A percentile compares a stretch with the other conserved stretches of the same genome.
phyloP scores from a whole-genome alignment of 2,888 invertebrate species.

The Chloroclystis v-ata region DNA sequence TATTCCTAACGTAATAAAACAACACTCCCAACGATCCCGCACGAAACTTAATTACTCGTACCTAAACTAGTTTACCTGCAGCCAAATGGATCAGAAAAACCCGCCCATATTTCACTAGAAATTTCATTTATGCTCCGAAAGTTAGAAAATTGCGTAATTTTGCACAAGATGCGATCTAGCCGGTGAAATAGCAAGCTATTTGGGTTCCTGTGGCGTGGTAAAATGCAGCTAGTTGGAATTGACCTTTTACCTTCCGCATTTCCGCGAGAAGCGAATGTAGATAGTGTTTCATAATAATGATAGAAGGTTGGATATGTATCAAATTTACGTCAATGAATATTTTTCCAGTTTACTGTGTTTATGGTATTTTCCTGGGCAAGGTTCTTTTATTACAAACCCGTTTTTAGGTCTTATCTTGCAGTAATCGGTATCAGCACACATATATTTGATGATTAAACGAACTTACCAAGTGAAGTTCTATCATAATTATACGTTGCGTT shows the following conservation, averaged over 20 bases:
- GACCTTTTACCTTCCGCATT: conserved; percentile 26
- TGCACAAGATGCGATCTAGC: conserved; percentile 27
- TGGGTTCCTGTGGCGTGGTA: conserved; percentile 28
- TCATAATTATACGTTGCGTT: too few species aligned
- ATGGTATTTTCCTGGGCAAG: too few species aligned
- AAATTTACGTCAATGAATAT: too few species aligned
- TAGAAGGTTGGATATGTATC: too few species aligned
- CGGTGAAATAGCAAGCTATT: conserved; percentile 25
- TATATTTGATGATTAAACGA: too few species aligned
- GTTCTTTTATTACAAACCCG: too few species aligned
- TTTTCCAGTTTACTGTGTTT: too few species aligned
- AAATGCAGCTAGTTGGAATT: conserved; percentile 30
- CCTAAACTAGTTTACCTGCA: conserved; percentile 17
- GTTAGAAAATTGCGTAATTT: conserved; percentile 33
- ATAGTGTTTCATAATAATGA: conserved; percentile 27
- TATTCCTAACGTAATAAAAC: conserved; percentile 10
- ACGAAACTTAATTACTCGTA: conserved; percentile 22
- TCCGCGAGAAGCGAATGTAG: conserved; percentile 29
- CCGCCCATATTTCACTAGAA: conserved; percentile 23
- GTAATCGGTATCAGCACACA: too few species aligned
- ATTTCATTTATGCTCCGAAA: conserved; percentile 29
- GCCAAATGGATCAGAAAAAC: conserved; percentile 23
- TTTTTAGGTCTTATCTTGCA: too few species aligned
- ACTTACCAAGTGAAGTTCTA: too few species aligned
- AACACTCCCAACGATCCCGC: conserved; percentile 10